A percentile compares a stretch with the other conserved stretches of the same genome.
These are phyloP conservation scores for Geophilus truncorum DNA, from an alignment of 2,888 invertebrate species.

Conservation along the genomic window DNA sequence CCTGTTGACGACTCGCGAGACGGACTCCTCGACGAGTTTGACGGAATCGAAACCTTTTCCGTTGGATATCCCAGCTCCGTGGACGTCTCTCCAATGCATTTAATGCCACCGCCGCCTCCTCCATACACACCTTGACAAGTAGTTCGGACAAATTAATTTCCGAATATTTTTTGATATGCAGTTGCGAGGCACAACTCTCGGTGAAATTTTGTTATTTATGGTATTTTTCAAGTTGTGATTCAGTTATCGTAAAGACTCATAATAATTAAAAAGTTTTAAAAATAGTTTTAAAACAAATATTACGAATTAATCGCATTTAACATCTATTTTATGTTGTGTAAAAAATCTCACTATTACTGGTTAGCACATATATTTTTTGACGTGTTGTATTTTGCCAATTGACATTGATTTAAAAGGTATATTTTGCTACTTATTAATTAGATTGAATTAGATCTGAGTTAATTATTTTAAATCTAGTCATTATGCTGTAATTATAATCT, in stretches of 20 bases:
- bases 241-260: too few species aligned
- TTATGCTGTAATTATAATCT: not conserved
- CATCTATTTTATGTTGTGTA: not conserved
- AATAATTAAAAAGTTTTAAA: too few species aligned
- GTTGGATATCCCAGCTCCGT: constrained; percentile 31
- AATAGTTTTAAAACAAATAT: too few species aligned
- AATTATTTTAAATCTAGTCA: not conserved
- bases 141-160: not conserved
- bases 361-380: not conserved
- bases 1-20: constrained; percentile 30
- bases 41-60: constrained; percentile 36
- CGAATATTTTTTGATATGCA: not conserved
- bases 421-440: not conserved
- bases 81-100: constrained; percentile 33
- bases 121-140: constrained; percentile 34
- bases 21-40: constrained; percentile 34
- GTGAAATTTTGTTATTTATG: too few species aligned
- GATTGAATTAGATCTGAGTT: not conserved
- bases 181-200: too few species aligned
- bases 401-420: not conserved
- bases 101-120: constrained; percentile 36
- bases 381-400: not conserved
- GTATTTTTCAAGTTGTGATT: too few species aligned
- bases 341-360: not conserved
- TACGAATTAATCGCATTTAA: not conserved